phyloP scores from a whole-genome alignment of 2,888 invertebrate genomes.

The Diplolepis rosae region DNA sequence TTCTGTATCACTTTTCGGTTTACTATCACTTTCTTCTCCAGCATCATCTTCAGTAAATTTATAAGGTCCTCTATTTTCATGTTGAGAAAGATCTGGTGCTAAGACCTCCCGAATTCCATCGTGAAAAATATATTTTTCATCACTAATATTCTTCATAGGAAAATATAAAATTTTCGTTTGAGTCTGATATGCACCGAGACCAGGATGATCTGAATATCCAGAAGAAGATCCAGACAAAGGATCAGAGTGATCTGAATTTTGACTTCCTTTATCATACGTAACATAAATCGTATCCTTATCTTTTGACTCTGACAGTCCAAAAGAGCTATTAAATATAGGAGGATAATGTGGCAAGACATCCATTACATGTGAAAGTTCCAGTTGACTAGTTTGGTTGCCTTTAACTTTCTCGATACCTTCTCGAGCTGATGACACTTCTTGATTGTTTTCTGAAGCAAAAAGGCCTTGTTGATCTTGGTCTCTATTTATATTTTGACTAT shows the following conservation, averaged over 20 bases:
- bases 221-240: not conserved
- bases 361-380: not conserved
- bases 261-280: not conserved
- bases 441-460: not conserved
- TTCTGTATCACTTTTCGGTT: not conserved
- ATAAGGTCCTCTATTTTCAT: not conserved
- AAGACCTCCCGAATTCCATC: not conserved
- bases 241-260: not conserved
- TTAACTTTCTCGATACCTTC: not conserved
- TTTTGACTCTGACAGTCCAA: not conserved
- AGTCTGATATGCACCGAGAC: constrained; percentile 3
- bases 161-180: not conserved
- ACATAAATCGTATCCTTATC: not conserved
- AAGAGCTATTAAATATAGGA: not conserved
- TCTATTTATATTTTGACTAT: not conserved
- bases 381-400: not conserved
- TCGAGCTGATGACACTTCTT: not conserved
- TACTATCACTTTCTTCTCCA: not conserved
- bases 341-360: constrained; percentile 7
- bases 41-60: not conserved
- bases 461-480: not conserved
- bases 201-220: not conserved
- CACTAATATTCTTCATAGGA: not conserved
- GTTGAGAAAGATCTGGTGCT: constrained; percentile 7
- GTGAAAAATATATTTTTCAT: not conserved